Evolutionary conservation across 2,113 vertebrate genomes (phyloP), one percentile per base, ranked within the genome.

Genomic region (Xiphophorus maculatus): DNA sequence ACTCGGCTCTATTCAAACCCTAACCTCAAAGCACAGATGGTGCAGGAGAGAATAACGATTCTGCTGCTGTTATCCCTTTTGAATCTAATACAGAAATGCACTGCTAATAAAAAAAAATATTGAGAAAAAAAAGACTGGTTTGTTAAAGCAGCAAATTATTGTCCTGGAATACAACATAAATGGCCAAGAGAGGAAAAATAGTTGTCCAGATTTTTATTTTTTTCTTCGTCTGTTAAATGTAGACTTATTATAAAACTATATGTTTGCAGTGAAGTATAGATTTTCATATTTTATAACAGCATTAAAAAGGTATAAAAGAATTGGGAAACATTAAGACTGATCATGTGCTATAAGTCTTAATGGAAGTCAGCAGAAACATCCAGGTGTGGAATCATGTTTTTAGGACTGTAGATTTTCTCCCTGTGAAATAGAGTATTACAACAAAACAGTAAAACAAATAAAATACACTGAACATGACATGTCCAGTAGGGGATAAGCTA

Each of bases 21-120:
- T 87, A 92, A 91, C 88, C 88, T 88, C 66, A 87, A 92, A 93
- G 92, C 91, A 92, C 94, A 95, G 93, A 95, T 93, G 93, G 93
- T 93, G 93, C 90, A 89, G 87, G 84, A 80, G 89, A 92, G 90
- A 90, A 96, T 94, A 95, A 93, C 85, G 86, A 94, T 94, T 94
- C 90, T 89, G 32, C 63, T 1, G 11, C 37, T 54, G 54, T 58
- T 72, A 65, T 66, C n/a, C 67, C 54, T 68, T 37, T 3, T 9
- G 63, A 81, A 83, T 63, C 51, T 32, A 77, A 63, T 42, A 66
- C 62, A 79, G 64, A 73, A 30, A 70, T 58, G 32, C 13, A n/a
- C 0, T 1, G 1, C 15, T 0, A 54, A 27, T 30, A 25, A 54
- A 67, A 35, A 64, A 61, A 22, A 66, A 75, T 69, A 65, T 63